A percentile compares a stretch with the other conserved stretches of the same genome.
phyloP scores from a whole-genome alignment of 1,140 invertebrate genomes.

The Parasteatoda tepidariorum region DNA sequence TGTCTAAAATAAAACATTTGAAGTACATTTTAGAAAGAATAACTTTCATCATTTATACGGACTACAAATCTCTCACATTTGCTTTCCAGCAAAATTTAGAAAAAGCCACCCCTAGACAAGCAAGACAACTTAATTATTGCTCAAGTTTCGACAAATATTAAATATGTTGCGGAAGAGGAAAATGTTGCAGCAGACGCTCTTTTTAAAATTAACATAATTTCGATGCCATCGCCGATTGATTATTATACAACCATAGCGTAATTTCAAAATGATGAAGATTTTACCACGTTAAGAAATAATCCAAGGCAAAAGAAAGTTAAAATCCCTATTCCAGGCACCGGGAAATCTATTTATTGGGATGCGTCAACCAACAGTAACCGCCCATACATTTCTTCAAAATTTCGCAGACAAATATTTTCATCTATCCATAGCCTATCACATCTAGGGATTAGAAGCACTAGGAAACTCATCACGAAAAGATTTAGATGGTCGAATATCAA shows the following conservation, averaged over 20 bases:
- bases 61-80: constrained; percentile 62
- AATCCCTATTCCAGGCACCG: not conserved
- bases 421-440: constrained; percentile 37
- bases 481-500: constrained; percentile 53
- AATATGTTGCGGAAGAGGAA: not conserved
- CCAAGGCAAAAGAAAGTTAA: not conserved
- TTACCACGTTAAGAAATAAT: not conserved
- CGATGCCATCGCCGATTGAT: not conserved
- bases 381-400: not conserved
- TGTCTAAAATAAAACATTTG: constrained; percentile 65
- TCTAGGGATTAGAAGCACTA: too few relatives aligned
- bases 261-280: constrained; percentile 40
- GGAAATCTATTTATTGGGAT: constrained; percentile 33
- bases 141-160: not conserved
- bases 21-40: constrained; percentile 64
- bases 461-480: constrained; percentile 11
- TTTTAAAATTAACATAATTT: not conserved
- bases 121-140: not conserved
- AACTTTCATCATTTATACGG: constrained; percentile 63
- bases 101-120: not conserved
- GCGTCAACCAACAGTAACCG: not conserved
- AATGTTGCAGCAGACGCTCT: not conserved
- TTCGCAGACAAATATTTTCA: constrained; percentile 31
- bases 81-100: not conserved
- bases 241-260: constrained; percentile 20